These are phyloP conservation scores for Mesoligia furuncula DNA, from an alignment of 2,888 invertebrate species.

Conservation along the genomic window DNA sequence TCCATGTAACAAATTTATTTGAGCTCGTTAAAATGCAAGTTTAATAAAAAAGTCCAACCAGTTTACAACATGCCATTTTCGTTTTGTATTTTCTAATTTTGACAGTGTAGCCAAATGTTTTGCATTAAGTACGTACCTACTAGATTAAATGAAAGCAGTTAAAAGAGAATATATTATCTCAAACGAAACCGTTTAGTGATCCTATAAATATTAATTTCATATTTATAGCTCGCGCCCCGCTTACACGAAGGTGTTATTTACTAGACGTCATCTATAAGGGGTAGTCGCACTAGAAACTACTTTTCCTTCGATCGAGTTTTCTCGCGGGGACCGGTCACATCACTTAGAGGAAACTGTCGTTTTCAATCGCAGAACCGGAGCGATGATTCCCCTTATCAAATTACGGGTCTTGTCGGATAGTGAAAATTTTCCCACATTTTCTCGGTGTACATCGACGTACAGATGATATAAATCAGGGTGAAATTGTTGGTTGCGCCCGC, in stretches of 20 bases:
- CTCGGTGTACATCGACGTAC: conserved; percentile 79
- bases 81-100: conserved; percentile 44
- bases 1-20: conserved; percentile 53
- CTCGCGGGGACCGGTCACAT: conserved; percentile 84
- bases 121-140: not conserved
- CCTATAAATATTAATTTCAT: conserved; percentile 55
- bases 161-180: conserved; percentile 16
- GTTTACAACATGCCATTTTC: conserved; percentile 43
- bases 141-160: conserved; percentile 32
- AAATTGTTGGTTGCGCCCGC: conserved; percentile 84
- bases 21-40: conserved; percentile 54
- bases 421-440: conserved; percentile 90
- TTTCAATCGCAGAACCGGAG: conserved; percentile 85
- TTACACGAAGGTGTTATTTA: conserved; percentile 65
- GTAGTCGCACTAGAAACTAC: conserved; percentile 77
- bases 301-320: conserved; percentile 88
- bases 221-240: conserved; percentile 37
- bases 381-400: conserved; percentile 89
- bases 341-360: conserved; percentile 88
- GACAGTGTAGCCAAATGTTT: not conserved
- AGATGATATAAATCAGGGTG: conserved; percentile 89
- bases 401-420: conserved; percentile 83
- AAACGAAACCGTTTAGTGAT: conserved; percentile 33
- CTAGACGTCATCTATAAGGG: conserved; percentile 78
- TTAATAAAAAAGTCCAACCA: conserved; percentile 43